Evolutionary conservation across 1,140 invertebrate genomes (phyloP).

Genomic region (Asbolus verrucosus): DNA sequence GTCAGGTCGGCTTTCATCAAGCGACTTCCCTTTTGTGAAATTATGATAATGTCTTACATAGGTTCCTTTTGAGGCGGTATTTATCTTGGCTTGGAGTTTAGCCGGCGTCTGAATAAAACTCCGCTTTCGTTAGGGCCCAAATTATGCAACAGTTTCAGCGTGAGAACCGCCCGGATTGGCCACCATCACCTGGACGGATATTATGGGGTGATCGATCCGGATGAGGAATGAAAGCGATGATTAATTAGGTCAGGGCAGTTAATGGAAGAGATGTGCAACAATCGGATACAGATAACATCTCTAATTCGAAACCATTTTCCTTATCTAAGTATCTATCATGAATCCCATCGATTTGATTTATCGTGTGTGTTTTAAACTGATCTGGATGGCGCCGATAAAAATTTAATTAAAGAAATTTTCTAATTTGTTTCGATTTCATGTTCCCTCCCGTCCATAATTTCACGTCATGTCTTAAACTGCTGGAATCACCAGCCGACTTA

Average conservation of each 20-base stretch:
- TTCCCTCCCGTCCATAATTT: too few species aligned
- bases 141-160: too few species aligned
- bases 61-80: conserved; percentile 18
- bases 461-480: too few species aligned
- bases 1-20: conserved; percentile 35
- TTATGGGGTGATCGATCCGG: background rate
- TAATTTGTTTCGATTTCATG: too few species aligned
- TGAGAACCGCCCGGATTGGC: too few species aligned
- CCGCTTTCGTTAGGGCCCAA: too few species aligned
- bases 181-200: background rate
- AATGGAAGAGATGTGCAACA: background rate
- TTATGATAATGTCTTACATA: conserved; percentile 38
- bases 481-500: too few species aligned
- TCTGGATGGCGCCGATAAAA: too few species aligned
- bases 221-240: conserved; percentile 17
- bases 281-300: conserved; percentile 8
- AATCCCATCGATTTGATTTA: conserved; percentile 10
- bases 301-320: conserved; percentile 5
- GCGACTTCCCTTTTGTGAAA: conserved; percentile 30
- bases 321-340: conserved; percentile 20
- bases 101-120: background rate
- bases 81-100: conserved; percentile 8
- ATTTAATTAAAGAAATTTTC: too few species aligned
- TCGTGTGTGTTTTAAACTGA: background rate
- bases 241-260: conserved; percentile 24